These are phyloP conservation scores for Patella depressa DNA, from an alignment of 2,888 invertebrate species.

Conservation along the genomic window DNA sequence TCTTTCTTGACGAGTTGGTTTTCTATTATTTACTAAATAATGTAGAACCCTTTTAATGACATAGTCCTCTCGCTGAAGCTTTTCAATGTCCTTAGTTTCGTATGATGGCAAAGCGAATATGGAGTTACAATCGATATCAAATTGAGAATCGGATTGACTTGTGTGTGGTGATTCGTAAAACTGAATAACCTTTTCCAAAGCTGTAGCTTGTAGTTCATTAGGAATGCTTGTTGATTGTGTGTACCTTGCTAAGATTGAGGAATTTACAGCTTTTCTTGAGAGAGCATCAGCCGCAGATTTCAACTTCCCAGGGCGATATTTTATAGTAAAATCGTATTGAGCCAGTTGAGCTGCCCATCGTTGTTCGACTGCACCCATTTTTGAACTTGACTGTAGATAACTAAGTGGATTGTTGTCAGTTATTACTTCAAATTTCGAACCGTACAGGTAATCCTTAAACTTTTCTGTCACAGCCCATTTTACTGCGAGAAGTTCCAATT, in stretches of 20 bases:
- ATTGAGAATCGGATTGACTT: not conserved
- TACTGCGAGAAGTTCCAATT: conserved; percentile 35
- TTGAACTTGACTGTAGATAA: conserved; percentile 24
- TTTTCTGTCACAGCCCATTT: conserved; percentile 40
- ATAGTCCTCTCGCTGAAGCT: not conserved
- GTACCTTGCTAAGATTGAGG: not conserved
- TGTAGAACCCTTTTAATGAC: not conserved
- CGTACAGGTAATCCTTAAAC: conserved; percentile 34
- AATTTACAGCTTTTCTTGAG: conserved; percentile 19
- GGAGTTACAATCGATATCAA: not conserved
- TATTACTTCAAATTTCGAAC: conserved; percentile 23
- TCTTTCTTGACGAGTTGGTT: not conserved
- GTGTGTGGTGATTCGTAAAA: not conserved
- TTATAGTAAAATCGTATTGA: conserved; percentile 25
- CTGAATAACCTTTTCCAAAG: conserved; percentile 14
- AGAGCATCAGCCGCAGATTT: conserved; percentile 32
- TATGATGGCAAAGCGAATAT: conserved; percentile 4
- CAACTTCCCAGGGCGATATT: conserved; percentile 23
- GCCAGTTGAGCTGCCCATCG: conserved; percentile 33
- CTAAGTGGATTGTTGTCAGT: conserved; percentile 32
- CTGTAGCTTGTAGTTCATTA: not conserved
- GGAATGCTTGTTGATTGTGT: conserved; percentile 5
- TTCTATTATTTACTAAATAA: not conserved
- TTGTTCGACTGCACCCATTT: conserved; percentile 31
- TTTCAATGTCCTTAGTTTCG: not conserved